Base-by-base conservation (phyloP, 2,888 invertebrate species). In the Philonicus albiceps region DNA sequence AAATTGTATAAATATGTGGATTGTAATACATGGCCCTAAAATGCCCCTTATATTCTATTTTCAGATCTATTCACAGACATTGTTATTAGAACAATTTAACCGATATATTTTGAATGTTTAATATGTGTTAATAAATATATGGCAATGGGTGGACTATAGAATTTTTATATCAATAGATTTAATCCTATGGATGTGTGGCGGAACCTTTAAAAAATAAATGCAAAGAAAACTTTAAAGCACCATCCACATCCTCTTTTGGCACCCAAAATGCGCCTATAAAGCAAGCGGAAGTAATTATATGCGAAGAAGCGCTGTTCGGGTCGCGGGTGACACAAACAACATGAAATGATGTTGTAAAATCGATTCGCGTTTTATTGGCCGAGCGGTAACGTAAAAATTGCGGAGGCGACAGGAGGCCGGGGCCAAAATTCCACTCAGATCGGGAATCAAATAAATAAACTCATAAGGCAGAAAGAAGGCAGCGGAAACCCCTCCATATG, bases 381-480 rank as follows among this genome's bases (percentile, higher is more conserved):
- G 49, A 80, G 80, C 30, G 80, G 49, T 16, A 83, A 64, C 64
- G 49, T 37, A 83, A 64, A 83, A 83, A 83, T 83, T 34, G 74
- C 37, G 74, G 74, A 34, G 31, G 74, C 11, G 74, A 34, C 16
- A n/a, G n/a, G 34, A 19, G 37, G 74, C 31, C 74, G 11, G 40
- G 55, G 27, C 55, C 64, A 34, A 37, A 81, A 43, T 83, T 83
- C 55, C 55, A 83, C 37, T 55, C 55, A 72, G 55, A 22, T 64
- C 64, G 83, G 55, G 37, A 83, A 83, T 83, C 83, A 37, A 83
- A 83, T 83, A 83, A 83, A 83, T 64, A 83, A 83, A 83, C 22
- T 55, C 83, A 37, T 64, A 83, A 72, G 55, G 37, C 34, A 27
- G 49, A 64, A 81, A 55, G 27, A 81, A 81, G 34, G 30, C n/a